These are phyloP conservation scores for Glaucidium brasilianum DNA, from an alignment of 2,113 vertebrate genomes.

Conservation along the genomic window DNA sequence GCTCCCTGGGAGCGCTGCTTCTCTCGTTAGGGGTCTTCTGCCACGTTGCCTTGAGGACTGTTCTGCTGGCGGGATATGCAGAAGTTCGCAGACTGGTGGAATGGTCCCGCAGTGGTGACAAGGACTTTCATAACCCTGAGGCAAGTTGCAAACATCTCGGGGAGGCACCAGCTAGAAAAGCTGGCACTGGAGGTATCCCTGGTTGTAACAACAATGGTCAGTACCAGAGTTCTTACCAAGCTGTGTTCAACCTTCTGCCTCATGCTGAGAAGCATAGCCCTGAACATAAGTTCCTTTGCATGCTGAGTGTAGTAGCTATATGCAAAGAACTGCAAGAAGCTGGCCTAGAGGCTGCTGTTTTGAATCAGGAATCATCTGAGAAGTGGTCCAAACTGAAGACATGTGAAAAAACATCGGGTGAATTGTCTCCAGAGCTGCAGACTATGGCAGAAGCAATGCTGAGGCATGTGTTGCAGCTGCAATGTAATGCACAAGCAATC, in stretches of 20 bases:
- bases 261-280: constrained; percentile 78
- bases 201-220: constrained; percentile 41
- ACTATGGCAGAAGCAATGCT: constrained; percentile 83
- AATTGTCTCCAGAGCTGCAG: constrained; percentile 54
- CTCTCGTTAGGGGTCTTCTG: constrained; percentile 81
- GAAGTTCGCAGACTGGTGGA: constrained; percentile 52
- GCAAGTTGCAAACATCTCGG: not conserved
- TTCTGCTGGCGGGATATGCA: constrained; percentile 79
- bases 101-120: not conserved
- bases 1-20: constrained; percentile 80
- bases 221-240: constrained; percentile 77
- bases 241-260: constrained; percentile 82
- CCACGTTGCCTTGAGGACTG: constrained; percentile 84
- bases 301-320: constrained; percentile 77
- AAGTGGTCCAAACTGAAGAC: not conserved
- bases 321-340: constrained; percentile 72
- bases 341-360: constrained; percentile 3
- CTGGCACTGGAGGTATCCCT: not conserved
- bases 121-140: not conserved
- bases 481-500: constrained; percentile 90
- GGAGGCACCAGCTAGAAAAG: not conserved
- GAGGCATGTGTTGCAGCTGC: constrained; percentile 88
- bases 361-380: not conserved
- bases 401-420: not conserved
- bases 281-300: constrained; percentile 81